phyloP scores from a whole-genome alignment of 1,140 invertebrate genomes.

The Drosophila cardini region DNA sequence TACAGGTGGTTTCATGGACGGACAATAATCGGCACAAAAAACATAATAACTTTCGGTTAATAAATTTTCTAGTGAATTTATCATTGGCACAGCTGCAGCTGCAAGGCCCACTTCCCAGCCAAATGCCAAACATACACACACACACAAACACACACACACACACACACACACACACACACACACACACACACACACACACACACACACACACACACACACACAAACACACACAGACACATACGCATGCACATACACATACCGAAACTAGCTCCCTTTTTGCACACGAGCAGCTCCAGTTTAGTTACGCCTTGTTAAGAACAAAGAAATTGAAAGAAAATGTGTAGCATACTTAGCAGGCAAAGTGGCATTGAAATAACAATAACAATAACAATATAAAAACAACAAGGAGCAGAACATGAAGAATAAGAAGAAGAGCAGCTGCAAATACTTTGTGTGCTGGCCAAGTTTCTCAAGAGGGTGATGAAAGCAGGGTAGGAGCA shows the following conservation, averaged over 20 bases:
- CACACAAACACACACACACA: not conserved
- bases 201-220: not conserved
- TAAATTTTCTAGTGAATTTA: slow-evolving; percentile 3
- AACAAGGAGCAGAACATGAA: slow-evolving; percentile 17
- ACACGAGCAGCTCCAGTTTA: not conserved
- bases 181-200: slow-evolving; percentile 5
- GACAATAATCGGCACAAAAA: not conserved
- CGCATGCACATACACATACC: not conserved
- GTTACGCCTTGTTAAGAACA: slow-evolving; percentile 16
- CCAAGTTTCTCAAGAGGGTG: slow-evolving; percentile 10
- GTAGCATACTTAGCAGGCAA: slow-evolving; percentile 71
- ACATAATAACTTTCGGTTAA: not conserved
- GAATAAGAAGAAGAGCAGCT: slow-evolving; percentile 21
- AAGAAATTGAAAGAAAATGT: slow-evolving; percentile 57
- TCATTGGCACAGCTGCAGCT: slow-evolving; percentile 7
- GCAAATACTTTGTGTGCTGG: slow-evolving; percentile 34
- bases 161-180: not conserved
- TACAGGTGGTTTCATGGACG: not conserved
- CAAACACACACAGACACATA: not conserved
- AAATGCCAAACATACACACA: slow-evolving; percentile 1
- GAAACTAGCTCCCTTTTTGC: not conserved
- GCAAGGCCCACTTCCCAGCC: not conserved
- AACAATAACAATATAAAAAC: slow-evolving; percentile 45
- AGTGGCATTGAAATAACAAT: slow-evolving; percentile 74
- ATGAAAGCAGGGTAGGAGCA: not conserved